Evolutionary conservation across 2,888 invertebrate species (phyloP).

Genomic region (Mythimna loreyi): DNA sequence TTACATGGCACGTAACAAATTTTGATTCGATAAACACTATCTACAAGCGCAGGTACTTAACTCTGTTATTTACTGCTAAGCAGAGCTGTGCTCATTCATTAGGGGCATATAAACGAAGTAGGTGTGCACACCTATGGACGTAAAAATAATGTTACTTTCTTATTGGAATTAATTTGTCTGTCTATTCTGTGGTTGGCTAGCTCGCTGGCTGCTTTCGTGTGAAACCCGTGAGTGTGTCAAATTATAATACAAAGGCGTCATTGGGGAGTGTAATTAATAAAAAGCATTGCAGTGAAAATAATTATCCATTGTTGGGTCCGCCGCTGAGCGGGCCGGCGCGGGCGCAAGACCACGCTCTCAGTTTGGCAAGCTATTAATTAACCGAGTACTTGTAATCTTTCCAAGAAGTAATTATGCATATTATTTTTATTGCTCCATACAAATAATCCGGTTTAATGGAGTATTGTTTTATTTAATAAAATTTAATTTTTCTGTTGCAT

Average conservation of each 20-base stretch:
- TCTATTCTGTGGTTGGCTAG: conserved; percentile 42
- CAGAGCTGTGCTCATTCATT: conserved; percentile 52
- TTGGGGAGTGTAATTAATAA: conserved; percentile 83
- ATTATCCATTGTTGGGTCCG: conserved; percentile 82
- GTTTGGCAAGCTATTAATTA: conserved; percentile 67
- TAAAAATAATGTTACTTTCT: conserved; percentile 67
- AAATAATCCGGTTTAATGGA: conserved; percentile 59
- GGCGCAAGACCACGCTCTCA: conserved; percentile 52
- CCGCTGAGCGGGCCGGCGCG: conserved; percentile 33
- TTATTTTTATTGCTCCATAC: conserved; percentile 62
- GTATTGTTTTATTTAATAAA: conserved; percentile 51
- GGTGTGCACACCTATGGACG: conserved; percentile 42
- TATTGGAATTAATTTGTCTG: conserved; percentile 64
- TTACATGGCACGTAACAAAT: conserved; percentile 62
- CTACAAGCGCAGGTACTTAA: conserved; percentile 60
- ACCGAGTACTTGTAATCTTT: conserved; percentile 60
- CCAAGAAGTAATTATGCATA: conserved; percentile 60
- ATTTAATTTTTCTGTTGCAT: conserved; percentile 24
- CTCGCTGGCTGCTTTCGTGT: conserved; percentile 68
- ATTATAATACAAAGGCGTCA: conserved; percentile 87
- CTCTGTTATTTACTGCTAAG: conserved; percentile 61
- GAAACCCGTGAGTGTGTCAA: conserved; percentile 84
- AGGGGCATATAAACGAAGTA: conserved; percentile 44
- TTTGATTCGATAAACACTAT: conserved; percentile 65
- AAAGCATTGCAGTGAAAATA: conserved; percentile 82